Evolutionary conservation across 2,888 invertebrate genomes (phyloP), one percentile per base, ranked within the genome.

Genomic region (Nemapogon koenigi): DNA sequence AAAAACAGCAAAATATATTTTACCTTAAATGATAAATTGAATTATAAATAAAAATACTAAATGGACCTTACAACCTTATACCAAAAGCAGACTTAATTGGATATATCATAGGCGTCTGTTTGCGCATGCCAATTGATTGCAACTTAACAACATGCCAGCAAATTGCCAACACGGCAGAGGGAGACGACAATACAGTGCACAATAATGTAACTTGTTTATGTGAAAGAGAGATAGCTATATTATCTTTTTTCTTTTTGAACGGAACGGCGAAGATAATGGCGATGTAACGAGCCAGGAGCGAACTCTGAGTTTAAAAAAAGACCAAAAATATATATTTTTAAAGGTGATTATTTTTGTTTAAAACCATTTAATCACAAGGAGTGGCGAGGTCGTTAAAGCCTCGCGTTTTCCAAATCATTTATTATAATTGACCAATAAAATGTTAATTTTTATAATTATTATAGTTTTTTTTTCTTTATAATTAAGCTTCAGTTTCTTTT

Each of bases 41-140:
- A n/a, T n/a, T n/a, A 30, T 30, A 13, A 33, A 33, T 13, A 28
- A 7, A 28, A 7, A n/a, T 4, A n/a, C 6, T 4, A 35, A 35
- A 25, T 25, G 13, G 18, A 28, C 37, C 17, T 28, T 41, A 38
- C 68, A 28, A 27, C 57, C 43, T 51, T 62, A 45, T 60, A 10
- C 50, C 26, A 46, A 49, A 49, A 47, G 46, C 46, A 57, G 48
- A 63, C 66, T 71, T 79, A 79, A 79, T 79, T 76, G 78, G 78
- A 78, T 79, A 75, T 78, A 78, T 79, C 78, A 79, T 78, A 79
- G 73, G 72, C 71, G 75, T 78, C 71, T 79, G 78, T 79, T 79
- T 78, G 78, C 76, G 73, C 78, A 72, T 70, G 75, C 62, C 78
- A 79, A 80, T 80, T 79, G 79, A 80, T 79, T 79, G 79, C 78